phyloP scores from a whole-genome alignment of 2,797 vertebrate species.

The Oreochromis mossambicus region DNA sequence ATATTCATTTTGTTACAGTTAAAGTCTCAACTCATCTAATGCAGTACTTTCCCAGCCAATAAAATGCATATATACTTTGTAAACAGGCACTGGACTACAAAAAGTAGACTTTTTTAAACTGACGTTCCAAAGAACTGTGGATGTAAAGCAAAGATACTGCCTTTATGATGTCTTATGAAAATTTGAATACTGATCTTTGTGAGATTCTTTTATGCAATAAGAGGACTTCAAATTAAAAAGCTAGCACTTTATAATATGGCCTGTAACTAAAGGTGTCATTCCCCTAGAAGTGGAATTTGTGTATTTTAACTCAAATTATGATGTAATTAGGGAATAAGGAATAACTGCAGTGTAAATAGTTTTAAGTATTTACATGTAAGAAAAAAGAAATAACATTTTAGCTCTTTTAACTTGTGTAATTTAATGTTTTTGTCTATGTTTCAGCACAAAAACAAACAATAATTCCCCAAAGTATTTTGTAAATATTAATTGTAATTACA shows the following conservation, averaged over 20 bases:
- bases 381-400: no score
- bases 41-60: constrained; percentile 2
- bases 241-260: neutral
- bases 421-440: no score
- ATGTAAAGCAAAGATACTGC: neutral
- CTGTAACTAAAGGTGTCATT: no score
- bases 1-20: constrained; percentile 4
- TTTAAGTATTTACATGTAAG: neutral
- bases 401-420: no score
- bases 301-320: no score
- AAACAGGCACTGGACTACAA: neutral
- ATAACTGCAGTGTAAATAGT: neutral
- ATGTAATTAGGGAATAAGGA: neutral
- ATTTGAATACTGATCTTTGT: neutral
- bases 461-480: no score
- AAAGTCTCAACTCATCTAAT: neutral
- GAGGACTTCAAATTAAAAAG: neutral
- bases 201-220: neutral
- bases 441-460: no score
- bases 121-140: neutral
- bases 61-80: neutral
- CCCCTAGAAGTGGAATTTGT: no score
- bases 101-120: neutral
- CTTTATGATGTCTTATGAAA: neutral
- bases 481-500: no score